phyloP scores from a whole-genome alignment of 2,113 vertebrate species.

The Petrocephalus microphthalmus region DNA sequence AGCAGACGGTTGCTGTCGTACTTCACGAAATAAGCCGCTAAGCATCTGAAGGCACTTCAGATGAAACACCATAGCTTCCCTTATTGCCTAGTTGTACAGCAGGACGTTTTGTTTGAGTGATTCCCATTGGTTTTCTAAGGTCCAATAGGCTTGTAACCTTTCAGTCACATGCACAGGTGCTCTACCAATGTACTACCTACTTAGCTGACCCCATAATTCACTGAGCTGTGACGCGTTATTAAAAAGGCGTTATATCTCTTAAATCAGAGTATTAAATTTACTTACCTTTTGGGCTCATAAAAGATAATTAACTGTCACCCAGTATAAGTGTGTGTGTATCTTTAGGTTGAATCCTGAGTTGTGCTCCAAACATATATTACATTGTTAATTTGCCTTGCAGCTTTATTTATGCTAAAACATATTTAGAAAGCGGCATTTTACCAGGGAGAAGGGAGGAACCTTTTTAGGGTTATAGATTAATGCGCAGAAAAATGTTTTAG shows the following conservation, averaged over 20 bases:
- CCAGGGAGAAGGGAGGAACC: background rate
- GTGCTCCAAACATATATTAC: background rate
- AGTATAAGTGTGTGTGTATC: background rate
- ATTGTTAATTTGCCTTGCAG: background rate
- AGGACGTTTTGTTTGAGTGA: background rate
- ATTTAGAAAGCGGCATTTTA: constrained; percentile 11
- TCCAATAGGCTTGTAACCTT: background rate
- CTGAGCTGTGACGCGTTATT: background rate
- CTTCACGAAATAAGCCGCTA: background rate
- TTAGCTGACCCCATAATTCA: background rate
- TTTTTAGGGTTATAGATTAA: constrained; percentile 22
- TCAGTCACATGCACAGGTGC: background rate
- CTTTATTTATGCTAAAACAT: background rate
- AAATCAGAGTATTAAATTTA: constrained; percentile 4
- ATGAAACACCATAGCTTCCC: background rate
- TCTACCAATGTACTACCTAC: background rate
- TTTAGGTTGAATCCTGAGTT: background rate
- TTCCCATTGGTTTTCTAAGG: background rate
- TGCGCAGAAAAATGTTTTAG: background rate
- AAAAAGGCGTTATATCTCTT: constrained; percentile 1
- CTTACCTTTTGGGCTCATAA: background rate
- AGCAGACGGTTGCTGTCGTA: background rate
- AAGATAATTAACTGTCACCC: background rate
- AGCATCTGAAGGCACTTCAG: background rate
- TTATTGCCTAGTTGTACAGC: background rate